Conservation (phyloP, 2,113 vertebrate genomes). For the Carlito syrichta region DNA sequence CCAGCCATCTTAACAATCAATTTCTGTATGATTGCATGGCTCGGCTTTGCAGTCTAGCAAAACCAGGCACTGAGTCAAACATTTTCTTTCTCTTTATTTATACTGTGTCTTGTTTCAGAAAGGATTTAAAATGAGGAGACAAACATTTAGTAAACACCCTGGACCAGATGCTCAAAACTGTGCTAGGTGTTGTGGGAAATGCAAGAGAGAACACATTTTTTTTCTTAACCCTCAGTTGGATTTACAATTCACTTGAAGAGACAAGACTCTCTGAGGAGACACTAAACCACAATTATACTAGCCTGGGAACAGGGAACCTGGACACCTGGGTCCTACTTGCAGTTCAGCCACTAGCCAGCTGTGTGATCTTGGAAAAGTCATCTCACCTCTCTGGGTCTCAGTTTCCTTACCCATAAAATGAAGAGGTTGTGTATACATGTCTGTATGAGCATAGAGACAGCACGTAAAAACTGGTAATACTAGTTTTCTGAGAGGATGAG, state of each 20-base stretch:
- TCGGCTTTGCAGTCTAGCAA: slow-evolving; percentile 56
- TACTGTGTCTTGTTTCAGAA: slow-evolving; percentile 67
- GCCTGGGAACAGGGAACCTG: background rate
- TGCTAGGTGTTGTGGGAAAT: slow-evolving; percentile 62
- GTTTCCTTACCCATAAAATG: background rate
- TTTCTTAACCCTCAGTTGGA: background rate
- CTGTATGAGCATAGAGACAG: background rate
- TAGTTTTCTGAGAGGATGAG: background rate
- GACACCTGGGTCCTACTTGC: background rate
- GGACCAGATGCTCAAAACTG: slow-evolving; percentile 69
- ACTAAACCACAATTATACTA: background rate
- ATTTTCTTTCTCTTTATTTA: slow-evolving; percentile 73
- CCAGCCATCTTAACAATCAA: slow-evolving; percentile 65
- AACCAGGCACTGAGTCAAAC: slow-evolving; percentile 70
- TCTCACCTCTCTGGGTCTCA: background rate
- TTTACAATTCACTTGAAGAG: slow-evolving; percentile 42
- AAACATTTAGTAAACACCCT: slow-evolving; percentile 74
- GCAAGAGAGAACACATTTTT: slow-evolving; percentile 22
- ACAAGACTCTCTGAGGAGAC: slow-evolving; percentile 29
- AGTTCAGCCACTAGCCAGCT: background rate
- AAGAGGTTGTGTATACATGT: background rate
- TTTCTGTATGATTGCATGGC: slow-evolving; percentile 55
- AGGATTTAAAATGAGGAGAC: slow-evolving; percentile 61
- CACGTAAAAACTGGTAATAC: background rate
- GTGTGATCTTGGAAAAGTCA: slow-evolving; percentile 1